phyloP scores from a whole-genome alignment of 2,113 vertebrate species.

The Struthidea cinerea region DNA sequence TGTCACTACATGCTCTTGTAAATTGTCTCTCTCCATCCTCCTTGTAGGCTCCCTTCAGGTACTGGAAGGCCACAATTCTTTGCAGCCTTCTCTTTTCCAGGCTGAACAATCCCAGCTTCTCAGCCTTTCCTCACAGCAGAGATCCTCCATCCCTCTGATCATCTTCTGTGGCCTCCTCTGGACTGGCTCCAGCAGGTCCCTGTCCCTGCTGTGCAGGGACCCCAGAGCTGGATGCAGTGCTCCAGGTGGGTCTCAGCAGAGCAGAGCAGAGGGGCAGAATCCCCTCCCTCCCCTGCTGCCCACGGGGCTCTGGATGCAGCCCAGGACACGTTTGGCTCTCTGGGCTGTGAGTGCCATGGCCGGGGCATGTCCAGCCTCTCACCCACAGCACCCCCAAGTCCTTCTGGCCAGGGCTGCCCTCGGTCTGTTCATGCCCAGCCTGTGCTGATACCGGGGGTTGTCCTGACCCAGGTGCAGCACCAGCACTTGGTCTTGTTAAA shows the following conservation, averaged over 20 bases:
- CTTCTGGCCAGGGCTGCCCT: not conserved
- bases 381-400: not conserved
- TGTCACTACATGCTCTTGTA: not conserved
- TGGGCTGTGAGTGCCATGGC: not conserved
- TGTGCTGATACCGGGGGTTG: rapidly evolving
- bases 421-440: not conserved
- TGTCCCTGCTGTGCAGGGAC: not conserved
- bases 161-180: not conserved
- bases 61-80: not conserved
- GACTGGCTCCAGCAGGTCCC: rapidly evolving
- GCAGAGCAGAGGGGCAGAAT: not conserved
- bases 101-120: not conserved
- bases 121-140: not conserved
- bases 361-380: not conserved
- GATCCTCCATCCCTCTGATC: rapidly evolving
- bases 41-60: not conserved
- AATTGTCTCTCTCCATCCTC: not conserved
- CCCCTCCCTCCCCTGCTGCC: not conserved
- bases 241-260: not conserved
- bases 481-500: not conserved
- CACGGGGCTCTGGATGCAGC: not conserved
- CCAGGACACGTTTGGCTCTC: not conserved
- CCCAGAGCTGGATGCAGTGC: not conserved
- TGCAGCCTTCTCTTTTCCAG: not conserved
- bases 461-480: rapidly evolving